Conservation (phyloP, 1,140 invertebrate species). For the Arion vulgaris region DNA sequence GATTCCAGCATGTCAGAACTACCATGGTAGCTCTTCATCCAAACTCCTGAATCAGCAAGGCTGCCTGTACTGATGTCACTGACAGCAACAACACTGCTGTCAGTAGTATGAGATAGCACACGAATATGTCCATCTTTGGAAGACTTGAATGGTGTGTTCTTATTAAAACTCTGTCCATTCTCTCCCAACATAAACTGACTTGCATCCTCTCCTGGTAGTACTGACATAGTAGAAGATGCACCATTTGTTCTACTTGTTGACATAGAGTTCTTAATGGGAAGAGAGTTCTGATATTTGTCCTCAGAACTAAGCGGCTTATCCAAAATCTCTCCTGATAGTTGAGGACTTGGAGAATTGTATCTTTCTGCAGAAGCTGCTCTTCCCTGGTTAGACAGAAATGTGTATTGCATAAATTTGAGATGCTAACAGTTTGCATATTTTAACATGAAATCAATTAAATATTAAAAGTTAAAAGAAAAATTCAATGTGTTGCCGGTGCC, state of each 20-base stretch:
- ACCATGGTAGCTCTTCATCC: constrained; percentile 35
- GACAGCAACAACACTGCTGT: neutral
- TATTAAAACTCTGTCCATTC: neutral
- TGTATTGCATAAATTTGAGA: too few species aligned
- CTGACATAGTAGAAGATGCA: constrained; percentile 48
- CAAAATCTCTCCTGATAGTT: neutral
- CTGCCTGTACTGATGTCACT: constrained; percentile 48
- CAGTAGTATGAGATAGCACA: neutral
- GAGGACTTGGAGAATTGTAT: constrained; percentile 16
- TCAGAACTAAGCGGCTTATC: neutral
- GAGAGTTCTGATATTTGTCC: neutral
- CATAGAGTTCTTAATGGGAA: constrained; percentile 60
- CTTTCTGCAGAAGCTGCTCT: constrained; percentile 21
- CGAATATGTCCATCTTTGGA: neutral
- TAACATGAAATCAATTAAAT: too few species aligned
- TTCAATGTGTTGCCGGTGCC: too few species aligned
- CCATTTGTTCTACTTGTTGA: constrained; percentile 54
- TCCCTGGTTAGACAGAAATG: neutral
- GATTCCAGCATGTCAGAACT: constrained; percentile 36
- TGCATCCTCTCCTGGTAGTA: neutral
- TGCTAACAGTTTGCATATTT: too few species aligned
- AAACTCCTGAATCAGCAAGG: constrained; percentile 35
- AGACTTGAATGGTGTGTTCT: neutral
- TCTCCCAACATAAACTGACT: neutral
- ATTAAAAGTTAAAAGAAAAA: too few species aligned